Conservation (phyloP, 1,140 invertebrate species). For the Monomorium pharaonis region DNA sequence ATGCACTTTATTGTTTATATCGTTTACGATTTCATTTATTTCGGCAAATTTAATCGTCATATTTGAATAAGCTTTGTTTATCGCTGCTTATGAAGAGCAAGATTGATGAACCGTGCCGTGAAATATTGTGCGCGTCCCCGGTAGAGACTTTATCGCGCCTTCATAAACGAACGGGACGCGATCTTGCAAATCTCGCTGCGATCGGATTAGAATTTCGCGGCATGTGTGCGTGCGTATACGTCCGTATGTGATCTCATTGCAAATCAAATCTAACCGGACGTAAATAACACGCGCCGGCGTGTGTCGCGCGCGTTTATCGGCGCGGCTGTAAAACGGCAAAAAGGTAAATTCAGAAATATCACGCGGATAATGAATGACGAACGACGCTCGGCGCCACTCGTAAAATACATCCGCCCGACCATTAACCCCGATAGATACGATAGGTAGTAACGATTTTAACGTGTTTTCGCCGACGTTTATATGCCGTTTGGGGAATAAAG, state of each 20-base stretch:
- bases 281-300: neutral
- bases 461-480: constrained; percentile 52
- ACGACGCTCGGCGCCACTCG: constrained; percentile 48
- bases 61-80: constrained; percentile 31
- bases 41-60: neutral
- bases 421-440: constrained; percentile 66
- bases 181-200: neutral
- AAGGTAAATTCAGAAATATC: constrained; percentile 55
- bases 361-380: constrained; percentile 52
- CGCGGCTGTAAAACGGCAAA: constrained; percentile 35
- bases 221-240: no score
- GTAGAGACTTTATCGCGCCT: constrained; percentile 20
- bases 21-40: constrained; percentile 12
- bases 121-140: neutral
- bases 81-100: constrained; percentile 4
- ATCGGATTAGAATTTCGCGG: neutral
- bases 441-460: constrained; percentile 59
- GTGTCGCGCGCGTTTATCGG: constrained; percentile 10
- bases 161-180: neutral
- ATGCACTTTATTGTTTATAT: neutral
- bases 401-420: constrained; percentile 58
- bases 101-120: constrained; percentile 1
- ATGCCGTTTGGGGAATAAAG: constrained; percentile 52
- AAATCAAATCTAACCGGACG: constrained; percentile 41
- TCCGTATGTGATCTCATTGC: neutral